Percentiles rank a stretch among this genome's conserved stretches.
Evolutionary conservation across 2,888 invertebrate species (phyloP).

Genomic region (Byasa hedistus): DNA sequence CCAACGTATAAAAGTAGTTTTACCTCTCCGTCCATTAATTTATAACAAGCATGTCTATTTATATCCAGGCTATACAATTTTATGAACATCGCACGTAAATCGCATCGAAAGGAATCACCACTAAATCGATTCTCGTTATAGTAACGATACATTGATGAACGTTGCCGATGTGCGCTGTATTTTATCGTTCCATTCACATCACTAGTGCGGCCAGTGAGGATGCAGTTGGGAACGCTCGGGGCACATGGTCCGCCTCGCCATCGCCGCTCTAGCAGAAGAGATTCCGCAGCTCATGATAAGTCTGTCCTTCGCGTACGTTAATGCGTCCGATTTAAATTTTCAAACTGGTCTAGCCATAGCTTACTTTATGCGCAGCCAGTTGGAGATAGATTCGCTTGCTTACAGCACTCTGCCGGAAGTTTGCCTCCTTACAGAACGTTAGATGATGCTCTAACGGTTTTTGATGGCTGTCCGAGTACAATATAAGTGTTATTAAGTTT

Average conservation of each 20-base stretch:
- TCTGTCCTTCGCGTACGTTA: conserved; percentile 23
- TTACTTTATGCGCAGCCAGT: background rate
- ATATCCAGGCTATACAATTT: conserved; percentile 4
- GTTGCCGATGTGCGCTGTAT: conserved; percentile 12
- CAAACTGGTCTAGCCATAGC: background rate
- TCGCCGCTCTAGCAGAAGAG: conserved; percentile 13
- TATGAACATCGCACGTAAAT: conserved; percentile 2
- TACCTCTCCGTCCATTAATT: no score
- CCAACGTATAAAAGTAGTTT: background rate
- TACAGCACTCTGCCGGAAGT: background rate
- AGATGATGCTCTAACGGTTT: conserved; percentile 10
- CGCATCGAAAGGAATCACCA: conserved; percentile 12
- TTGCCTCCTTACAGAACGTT: background rate
- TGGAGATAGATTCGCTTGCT: conserved; percentile 3
- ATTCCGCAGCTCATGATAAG: conserved; percentile 25
- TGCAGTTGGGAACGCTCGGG: conserved; percentile 16
- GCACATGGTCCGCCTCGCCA: conserved; percentile 25
- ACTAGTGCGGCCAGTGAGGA: conserved; percentile 19
- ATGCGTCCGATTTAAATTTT: conserved; percentile 20
- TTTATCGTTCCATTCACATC: conserved; percentile 29
- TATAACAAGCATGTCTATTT: background rate
- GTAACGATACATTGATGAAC: conserved; percentile 23
- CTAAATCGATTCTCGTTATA: conserved; percentile 26
- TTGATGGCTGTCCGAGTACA: conserved; percentile 7
- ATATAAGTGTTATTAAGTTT: background rate